Conservation (phyloP, 2,113 vertebrate genomes). For the Oreotrochilus melanogaster region DNA sequence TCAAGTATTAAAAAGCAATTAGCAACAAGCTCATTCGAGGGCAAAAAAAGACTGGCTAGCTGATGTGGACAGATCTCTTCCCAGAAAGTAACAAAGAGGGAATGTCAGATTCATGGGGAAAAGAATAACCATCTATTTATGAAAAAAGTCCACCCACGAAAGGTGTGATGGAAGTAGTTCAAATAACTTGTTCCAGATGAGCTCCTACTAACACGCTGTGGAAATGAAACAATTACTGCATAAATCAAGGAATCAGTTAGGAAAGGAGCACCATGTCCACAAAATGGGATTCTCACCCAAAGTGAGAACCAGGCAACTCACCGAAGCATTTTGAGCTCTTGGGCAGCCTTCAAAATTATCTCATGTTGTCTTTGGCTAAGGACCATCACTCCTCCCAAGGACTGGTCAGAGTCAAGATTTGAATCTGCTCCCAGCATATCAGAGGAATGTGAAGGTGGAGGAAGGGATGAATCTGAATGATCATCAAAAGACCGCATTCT, state of each 20-base stretch:
- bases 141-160: not conserved
- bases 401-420: constrained; percentile 78
- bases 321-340: constrained; percentile 98
- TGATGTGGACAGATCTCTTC: not conserved
- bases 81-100: not conserved
- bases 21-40: not conserved
- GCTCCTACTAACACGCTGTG: not conserved
- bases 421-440: constrained; percentile 79
- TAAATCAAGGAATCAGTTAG: not conserved
- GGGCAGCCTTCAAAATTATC: constrained; percentile 98
- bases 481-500: constrained; percentile 81
- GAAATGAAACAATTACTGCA: not conserved
- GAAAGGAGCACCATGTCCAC: not conserved
- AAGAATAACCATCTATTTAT: not conserved
- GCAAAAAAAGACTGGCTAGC: not conserved
- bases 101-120: not conserved
- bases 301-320: constrained; percentile 74
- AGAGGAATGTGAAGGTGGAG: constrained; percentile 75
- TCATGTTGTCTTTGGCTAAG: constrained; percentile 97
- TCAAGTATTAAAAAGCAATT: not conserved
- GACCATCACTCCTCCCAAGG: constrained; percentile 88
- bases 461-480: constrained; percentile 65
- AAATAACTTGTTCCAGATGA: not conserved
- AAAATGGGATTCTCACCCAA: not conserved
- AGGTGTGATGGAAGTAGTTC: not conserved